These are phyloP conservation scores for Trichopria drosophilae DNA, from an alignment of 2,888 invertebrate genomes.

Conservation along the genomic window DNA sequence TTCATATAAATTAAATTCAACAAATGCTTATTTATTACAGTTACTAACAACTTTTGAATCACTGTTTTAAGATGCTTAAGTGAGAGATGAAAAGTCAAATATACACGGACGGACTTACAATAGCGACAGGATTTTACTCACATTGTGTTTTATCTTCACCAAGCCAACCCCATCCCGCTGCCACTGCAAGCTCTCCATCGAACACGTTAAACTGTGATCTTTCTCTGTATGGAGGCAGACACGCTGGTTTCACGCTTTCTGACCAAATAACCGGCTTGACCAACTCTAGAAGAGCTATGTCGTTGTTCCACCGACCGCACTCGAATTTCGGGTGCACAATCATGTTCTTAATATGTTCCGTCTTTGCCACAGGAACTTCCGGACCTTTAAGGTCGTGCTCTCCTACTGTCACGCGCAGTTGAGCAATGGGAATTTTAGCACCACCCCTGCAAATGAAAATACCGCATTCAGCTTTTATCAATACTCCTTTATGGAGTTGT, in stretches of 20 bases:
- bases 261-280: constrained; percentile 69
- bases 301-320: constrained; percentile 66
- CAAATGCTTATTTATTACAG: no score
- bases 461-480: no score
- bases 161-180: constrained; percentile 87
- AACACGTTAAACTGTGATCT: constrained; percentile 60
- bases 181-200: constrained; percentile 67
- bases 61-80: no score
- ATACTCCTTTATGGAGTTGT: no score
- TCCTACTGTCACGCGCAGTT: constrained; percentile 71
- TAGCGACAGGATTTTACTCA: constrained; percentile 50
- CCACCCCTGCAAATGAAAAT: constrained; percentile 71
- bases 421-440: constrained; percentile 67
- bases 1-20: no score
- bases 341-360: constrained; percentile 61
- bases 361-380: constrained; percentile 60
- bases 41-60: no score
- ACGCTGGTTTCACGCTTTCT: constrained; percentile 74
- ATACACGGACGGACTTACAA: no score
- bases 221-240: constrained; percentile 66
- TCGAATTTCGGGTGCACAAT: constrained; percentile 77
- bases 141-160: constrained; percentile 72
- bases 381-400: constrained; percentile 69
- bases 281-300: constrained; percentile 77
- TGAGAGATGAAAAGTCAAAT: no score